Conservation (phyloP, 2,113 vertebrate genomes). For the Pomatorhinus ruficollis region DNA sequence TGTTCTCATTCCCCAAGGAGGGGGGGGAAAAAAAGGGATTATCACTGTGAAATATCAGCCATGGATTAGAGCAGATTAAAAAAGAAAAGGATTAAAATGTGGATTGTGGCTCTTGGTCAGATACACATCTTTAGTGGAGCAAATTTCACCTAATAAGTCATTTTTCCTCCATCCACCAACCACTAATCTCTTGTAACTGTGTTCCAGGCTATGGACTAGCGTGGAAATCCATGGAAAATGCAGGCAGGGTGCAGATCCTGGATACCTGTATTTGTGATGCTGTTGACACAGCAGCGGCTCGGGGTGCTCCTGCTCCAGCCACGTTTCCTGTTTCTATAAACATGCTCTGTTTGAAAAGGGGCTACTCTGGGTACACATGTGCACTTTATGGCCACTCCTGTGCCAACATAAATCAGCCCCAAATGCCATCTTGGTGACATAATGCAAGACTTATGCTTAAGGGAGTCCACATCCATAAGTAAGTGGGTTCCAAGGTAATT, state of each 20-base stretch:
- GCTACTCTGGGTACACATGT: slow-evolving; percentile 57
- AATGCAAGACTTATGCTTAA: slow-evolving; percentile 16
- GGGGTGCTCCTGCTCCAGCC: slow-evolving; percentile 48
- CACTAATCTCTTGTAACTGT: background rate
- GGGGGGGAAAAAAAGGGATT: background rate
- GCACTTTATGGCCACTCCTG: slow-evolving; percentile 47
- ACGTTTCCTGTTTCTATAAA: slow-evolving; percentile 65
- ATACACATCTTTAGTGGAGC: background rate
- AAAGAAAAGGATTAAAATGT: slow-evolving; percentile 12
- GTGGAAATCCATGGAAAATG: slow-evolving; percentile 39
- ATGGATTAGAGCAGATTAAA: background rate
- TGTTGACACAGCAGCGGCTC: slow-evolving; percentile 64
- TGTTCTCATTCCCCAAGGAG: background rate
- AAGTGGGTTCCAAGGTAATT: slow-evolving; percentile 50
- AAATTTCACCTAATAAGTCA: slow-evolving; percentile 29
- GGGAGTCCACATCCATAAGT: slow-evolving; percentile 35
- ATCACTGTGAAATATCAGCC: background rate
- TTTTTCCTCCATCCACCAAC: background rate
- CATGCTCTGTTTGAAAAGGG: slow-evolving; percentile 54
- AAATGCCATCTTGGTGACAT: slow-evolving; percentile 69
- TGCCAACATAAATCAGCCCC: slow-evolving; percentile 69
- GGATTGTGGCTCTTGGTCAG: background rate
- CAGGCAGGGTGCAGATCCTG: slow-evolving; percentile 51
- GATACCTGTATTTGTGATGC: slow-evolving; percentile 59
- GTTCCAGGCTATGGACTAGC: background rate